phyloP scores from a whole-genome alignment of 2,113 vertebrate species.

The Tor tambroides region DNA sequence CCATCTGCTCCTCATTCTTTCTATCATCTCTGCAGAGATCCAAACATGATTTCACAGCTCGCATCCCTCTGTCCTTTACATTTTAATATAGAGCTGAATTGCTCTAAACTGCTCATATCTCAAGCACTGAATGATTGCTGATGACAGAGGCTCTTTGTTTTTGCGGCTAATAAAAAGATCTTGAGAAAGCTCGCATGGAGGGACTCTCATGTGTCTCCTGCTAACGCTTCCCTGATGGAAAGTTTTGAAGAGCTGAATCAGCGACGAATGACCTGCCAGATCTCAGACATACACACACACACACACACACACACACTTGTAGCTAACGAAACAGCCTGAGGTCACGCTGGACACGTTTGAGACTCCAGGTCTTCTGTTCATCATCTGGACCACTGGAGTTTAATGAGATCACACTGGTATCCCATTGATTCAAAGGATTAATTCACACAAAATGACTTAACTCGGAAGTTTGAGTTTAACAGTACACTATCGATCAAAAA shows the following conservation, averaged over 20 bases:
- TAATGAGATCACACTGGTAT: not conserved
- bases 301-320: not conserved
- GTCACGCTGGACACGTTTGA: not conserved
- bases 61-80: not conserved
- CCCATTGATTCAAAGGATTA: not conserved
- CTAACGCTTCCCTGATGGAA: constrained; percentile 27
- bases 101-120: constrained; percentile 11
- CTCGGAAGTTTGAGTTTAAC: not conserved
- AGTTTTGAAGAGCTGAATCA: constrained; percentile 17
- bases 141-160: constrained; percentile 10
- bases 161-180: not conserved
- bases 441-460: not conserved
- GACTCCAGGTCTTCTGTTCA: not conserved
- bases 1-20: constrained; percentile 13
- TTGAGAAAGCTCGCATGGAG: not conserved
- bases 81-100: not conserved
- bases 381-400: not conserved
- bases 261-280: not conserved
- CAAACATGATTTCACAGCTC: constrained; percentile 42
- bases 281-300: not conserved
- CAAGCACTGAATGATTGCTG: constrained; percentile 8
- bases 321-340: not conserved
- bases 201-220: not conserved
- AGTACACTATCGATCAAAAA: not conserved
- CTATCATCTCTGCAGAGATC: constrained; percentile 32